Evolutionary conservation across 1,140 invertebrate species (phyloP).

Genomic region (Cydia amplana): DNA sequence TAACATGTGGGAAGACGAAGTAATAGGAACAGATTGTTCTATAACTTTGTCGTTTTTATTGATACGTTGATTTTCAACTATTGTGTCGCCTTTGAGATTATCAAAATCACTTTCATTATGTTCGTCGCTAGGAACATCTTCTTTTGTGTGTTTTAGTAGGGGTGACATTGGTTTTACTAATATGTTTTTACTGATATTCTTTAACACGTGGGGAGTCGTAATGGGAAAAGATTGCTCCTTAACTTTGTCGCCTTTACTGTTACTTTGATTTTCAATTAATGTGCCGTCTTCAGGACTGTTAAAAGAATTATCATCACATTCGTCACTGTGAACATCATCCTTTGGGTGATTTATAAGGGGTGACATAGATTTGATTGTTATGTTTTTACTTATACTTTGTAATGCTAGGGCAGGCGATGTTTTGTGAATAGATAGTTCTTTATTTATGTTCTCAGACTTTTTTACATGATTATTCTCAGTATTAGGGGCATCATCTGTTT

Average conservation of each 20-base stretch:
- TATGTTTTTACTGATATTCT: constrained; percentile 52
- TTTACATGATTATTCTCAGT: constrained; percentile 43
- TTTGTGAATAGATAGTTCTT: neutral
- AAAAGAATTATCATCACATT: constrained; percentile 31
- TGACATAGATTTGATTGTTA: constrained; percentile 22
- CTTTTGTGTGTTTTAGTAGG: constrained; percentile 37
- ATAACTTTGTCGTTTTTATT: neutral
- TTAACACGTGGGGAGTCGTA: constrained; percentile 41
- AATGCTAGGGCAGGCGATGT: neutral
- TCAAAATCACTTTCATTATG: constrained; percentile 23
- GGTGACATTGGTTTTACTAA: constrained; percentile 47
- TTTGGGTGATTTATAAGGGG: neutral
- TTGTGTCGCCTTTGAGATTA: neutral
- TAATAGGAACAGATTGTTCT: neutral
- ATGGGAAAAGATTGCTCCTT: constrained; percentile 29
- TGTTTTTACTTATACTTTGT: constrained; percentile 20
- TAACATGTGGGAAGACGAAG: constrained; percentile 31
- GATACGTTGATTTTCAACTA: neutral
- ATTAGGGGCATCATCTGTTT: constrained; percentile 35
- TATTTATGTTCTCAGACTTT: neutral
- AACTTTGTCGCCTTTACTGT: constrained; percentile 31
- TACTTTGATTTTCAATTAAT: constrained; percentile 27
- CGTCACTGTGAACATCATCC: constrained; percentile 34
- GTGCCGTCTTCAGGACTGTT: neutral
- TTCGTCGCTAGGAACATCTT: constrained; percentile 35